These are phyloP conservation scores for Andrena bicolor DNA, from an alignment of 2,888 invertebrate species.

Conservation along the genomic window DNA sequence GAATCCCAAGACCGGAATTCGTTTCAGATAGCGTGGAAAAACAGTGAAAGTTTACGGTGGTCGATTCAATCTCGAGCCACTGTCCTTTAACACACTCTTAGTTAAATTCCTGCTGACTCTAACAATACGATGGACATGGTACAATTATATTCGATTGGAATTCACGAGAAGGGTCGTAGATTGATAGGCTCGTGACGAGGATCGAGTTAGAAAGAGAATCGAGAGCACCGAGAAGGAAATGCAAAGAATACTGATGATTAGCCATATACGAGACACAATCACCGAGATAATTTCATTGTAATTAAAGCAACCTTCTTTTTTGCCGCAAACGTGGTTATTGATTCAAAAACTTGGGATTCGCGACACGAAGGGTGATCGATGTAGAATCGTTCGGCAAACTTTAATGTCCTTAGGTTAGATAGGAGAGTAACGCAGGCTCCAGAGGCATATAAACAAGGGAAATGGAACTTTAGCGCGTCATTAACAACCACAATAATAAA, in stretches of 20 bases:
- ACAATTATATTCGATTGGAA: background rate
- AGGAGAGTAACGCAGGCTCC: constrained; percentile 42
- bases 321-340: background rate
- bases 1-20: constrained; percentile 47
- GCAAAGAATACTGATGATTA: constrained; percentile 25
- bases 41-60: constrained; percentile 48
- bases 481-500: constrained; percentile 47
- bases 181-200: constrained; percentile 6
- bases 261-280: constrained; percentile 57
- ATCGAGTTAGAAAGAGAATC: constrained; percentile 10
- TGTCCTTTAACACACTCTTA: background rate
- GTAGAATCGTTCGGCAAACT: constrained; percentile 25
- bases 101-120: background rate
- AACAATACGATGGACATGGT: background rate
- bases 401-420: constrained; percentile 56
- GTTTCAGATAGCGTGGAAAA: constrained; percentile 24
- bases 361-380: constrained; percentile 30
- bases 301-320: constrained; percentile 1
- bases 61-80: constrained; percentile 8
- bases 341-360: constrained; percentile 42
- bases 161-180: background rate
- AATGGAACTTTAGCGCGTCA: constrained; percentile 41
- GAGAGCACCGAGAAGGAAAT: constrained; percentile 12
- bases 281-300: constrained; percentile 22
- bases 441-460: constrained; percentile 20